Percentiles rank a stretch among this genome's conserved stretches.
Evolutionary conservation across 2,888 invertebrate species (phyloP).

Genomic region (Falcaria lacertinaria): DNA sequence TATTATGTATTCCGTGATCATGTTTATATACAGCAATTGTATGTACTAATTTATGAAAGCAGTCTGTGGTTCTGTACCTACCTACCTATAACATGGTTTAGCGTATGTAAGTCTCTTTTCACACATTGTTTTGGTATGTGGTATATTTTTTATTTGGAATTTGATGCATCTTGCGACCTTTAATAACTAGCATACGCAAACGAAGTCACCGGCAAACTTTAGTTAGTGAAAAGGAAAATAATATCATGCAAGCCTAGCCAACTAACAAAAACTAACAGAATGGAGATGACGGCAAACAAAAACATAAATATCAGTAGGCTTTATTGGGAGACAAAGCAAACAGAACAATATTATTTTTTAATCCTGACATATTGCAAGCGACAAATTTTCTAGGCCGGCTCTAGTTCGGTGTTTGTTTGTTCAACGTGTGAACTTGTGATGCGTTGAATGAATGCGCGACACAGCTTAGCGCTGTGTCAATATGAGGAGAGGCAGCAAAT

Average conservation of each 20-base stretch:
- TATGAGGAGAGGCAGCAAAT: constrained; percentile 12
- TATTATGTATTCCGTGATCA: no score
- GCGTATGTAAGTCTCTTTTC: no score
- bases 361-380: constrained; percentile 72
- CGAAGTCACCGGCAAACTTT: no score
- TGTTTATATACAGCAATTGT: no score
- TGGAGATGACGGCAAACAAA: not conserved
- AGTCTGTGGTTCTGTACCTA: no score
- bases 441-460: constrained; percentile 33
- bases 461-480: constrained; percentile 26
- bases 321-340: constrained; percentile 32
- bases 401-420: constrained; percentile 45
- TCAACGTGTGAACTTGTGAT: constrained; percentile 34
- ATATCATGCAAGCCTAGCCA: not conserved
- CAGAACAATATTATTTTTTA: constrained; percentile 59
- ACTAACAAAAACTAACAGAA: not conserved
- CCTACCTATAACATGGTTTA: no score
- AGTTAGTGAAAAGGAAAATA: no score
- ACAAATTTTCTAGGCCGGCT: constrained; percentile 41
- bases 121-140: no score
- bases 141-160: no score
- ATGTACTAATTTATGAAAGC: no score
- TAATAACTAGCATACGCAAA: no score
- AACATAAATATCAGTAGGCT: constrained; percentile 1
- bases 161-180: no score